A percentile compares a stretch with the other conserved stretches of the same genome.
Conservation (phyloP, 2,797 vertebrate genomes). For the Sebastes oblongus region DNA sequence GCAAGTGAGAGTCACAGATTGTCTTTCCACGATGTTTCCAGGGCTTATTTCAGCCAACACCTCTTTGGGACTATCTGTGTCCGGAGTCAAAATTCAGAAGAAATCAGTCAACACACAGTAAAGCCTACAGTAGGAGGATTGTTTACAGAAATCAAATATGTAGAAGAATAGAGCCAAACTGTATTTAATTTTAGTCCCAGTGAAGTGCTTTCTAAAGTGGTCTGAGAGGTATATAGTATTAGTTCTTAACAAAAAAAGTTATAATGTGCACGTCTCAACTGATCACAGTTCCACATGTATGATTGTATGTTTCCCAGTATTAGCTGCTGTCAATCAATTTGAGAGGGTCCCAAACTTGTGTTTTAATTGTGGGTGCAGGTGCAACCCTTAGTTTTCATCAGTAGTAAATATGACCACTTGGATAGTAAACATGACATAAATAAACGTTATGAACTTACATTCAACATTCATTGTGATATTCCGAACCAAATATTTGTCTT, state of each 20-base stretch:
- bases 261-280: background rate
- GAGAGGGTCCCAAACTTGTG: background rate
- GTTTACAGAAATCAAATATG: background rate
- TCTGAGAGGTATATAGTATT: background rate
- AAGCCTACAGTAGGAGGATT: background rate
- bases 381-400: background rate
- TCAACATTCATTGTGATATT: constrained; percentile 51
- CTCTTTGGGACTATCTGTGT: constrained; percentile 63
- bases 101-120: background rate
- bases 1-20: constrained; percentile 55
- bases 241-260: background rate
- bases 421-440: background rate
- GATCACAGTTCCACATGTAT: background rate
- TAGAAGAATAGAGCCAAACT: background rate
- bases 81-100: background rate
- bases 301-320: background rate
- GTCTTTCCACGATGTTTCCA: accelerated
- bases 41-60: accelerated
- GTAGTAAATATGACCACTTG: background rate
- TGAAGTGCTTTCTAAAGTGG: accelerated
- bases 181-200: background rate
- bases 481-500: constrained; percentile 19
- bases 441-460: constrained; percentile 60
- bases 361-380: background rate
- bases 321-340: background rate